phyloP scores from a whole-genome alignment of 2,113 vertebrate genomes.

The Bos javanicus region DNA sequence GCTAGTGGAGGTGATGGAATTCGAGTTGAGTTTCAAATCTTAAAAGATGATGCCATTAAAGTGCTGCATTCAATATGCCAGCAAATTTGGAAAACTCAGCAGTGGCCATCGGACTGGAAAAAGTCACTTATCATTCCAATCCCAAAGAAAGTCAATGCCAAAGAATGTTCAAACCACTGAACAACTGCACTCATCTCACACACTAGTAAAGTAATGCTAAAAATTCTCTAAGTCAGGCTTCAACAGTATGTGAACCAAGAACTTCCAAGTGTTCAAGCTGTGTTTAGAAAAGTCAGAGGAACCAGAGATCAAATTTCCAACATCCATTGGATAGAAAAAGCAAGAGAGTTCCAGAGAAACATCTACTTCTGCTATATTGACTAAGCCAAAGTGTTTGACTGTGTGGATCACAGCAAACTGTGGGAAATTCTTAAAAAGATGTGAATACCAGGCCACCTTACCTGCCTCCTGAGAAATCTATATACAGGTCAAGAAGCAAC shows the following conservation, averaged over 20 bases:
- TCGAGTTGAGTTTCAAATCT: not conserved
- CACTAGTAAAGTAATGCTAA: not conserved
- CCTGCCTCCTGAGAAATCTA: not conserved
- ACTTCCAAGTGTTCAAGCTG: not conserved
- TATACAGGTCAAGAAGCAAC: not conserved
- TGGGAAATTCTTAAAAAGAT: not conserved
- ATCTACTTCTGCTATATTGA: not conserved
- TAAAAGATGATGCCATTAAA: not conserved
- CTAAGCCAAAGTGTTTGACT: rapidly evolving
- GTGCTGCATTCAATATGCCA: not conserved
- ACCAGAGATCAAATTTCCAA: not conserved
- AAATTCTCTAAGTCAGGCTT: not conserved
- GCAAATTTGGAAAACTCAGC: not conserved
- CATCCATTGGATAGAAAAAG: not conserved
- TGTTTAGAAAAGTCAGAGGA: not conserved
- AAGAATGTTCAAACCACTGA: not conserved
- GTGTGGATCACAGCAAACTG: not conserved
- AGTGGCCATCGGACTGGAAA: not conserved
- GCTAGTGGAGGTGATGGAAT: not conserved
- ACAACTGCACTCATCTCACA: not conserved
- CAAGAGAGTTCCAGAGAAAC: not conserved
- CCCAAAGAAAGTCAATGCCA: not conserved
- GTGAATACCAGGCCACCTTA: not conserved
- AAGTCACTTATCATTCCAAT: not conserved
- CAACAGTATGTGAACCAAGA: not conserved